Conservation (phyloP, 2,888 invertebrate species). For the Anthrax anthrax region DNA sequence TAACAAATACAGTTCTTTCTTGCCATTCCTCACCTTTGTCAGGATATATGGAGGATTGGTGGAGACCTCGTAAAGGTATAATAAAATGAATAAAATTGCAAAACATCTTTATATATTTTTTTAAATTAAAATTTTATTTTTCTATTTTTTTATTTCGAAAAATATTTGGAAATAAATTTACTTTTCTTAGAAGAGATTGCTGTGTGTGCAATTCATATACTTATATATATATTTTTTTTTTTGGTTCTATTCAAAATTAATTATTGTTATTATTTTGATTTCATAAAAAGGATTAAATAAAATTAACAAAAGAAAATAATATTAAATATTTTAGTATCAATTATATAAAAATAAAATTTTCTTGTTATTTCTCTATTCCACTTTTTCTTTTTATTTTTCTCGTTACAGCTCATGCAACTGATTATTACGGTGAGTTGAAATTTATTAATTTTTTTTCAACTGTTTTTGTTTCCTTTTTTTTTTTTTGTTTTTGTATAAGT, state of each 20-base stretch:
- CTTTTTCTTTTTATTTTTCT: constrained; percentile 13
- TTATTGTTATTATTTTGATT: too few species aligned
- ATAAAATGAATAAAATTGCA: not conserved
- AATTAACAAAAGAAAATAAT: too few species aligned
- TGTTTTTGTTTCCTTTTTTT: too few species aligned
- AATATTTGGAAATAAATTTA: too few species aligned
- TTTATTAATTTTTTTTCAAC: too few species aligned
- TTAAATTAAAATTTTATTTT: not conserved
- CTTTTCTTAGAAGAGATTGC: too few species aligned
- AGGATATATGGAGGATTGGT: constrained; percentile 98
- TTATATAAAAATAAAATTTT: constrained; percentile 1
- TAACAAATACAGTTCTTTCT: constrained; percentile 42
- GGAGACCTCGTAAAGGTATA: constrained; percentile 93
- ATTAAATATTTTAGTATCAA: not conserved
- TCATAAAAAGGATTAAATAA: too few species aligned
- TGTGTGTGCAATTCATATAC: too few species aligned
- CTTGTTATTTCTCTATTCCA: constrained; percentile 3
- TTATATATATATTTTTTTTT: too few species aligned
- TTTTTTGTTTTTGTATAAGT: too few species aligned
- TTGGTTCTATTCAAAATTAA: too few species aligned
- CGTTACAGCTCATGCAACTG: constrained; percentile 81
- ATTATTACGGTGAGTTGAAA: constrained; percentile 92
- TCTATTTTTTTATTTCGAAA: not conserved
- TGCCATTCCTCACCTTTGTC: constrained; percentile 81
- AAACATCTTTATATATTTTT: not conserved